These are phyloP conservation scores for Opisthograptis luteolata DNA, from an alignment of 2,888 invertebrate species.

Conservation along the genomic window DNA sequence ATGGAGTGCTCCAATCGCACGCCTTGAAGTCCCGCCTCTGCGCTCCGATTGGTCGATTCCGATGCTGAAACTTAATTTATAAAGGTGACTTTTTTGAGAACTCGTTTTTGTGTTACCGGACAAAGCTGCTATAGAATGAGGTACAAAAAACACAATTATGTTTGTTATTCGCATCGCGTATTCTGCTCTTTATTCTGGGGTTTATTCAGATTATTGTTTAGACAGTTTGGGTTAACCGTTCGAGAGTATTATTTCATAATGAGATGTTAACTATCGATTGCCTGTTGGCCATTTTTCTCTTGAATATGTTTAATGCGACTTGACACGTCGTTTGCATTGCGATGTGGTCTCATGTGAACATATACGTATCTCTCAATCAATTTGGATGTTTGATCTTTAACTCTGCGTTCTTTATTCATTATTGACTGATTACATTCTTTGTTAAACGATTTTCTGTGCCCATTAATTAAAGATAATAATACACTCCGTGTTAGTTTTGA, in stretches of 20 bases:
- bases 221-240: constrained; percentile 47
- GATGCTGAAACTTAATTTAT: constrained; percentile 81
- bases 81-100: constrained; percentile 83
- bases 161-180: constrained; percentile 77
- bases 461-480: too few relatives aligned
- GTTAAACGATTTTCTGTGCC: not conserved
- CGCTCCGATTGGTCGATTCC: constrained; percentile 60
- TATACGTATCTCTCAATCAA: not conserved
- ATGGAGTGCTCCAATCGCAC: constrained; percentile 60
- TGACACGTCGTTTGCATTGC: constrained; percentile 31
- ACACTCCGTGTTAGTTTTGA: too few relatives aligned
- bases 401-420: constrained; percentile 1
- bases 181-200: constrained; percentile 67
- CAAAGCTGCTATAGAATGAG: constrained; percentile 74
- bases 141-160: constrained; percentile 81
- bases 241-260: constrained; percentile 47
- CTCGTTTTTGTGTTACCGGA: constrained; percentile 69
- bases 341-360: constrained; percentile 25
- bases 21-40: constrained; percentile 60
- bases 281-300: constrained; percentile 38
- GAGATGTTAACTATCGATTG: constrained; percentile 54
- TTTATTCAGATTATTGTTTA: constrained; percentile 60
- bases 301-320: constrained; percentile 36
- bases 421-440: constrained; percentile 1
- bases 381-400: not conserved